phyloP scores from a whole-genome alignment of 1,140 invertebrate species.

The Caenorhabditis tropicalis region DNA sequence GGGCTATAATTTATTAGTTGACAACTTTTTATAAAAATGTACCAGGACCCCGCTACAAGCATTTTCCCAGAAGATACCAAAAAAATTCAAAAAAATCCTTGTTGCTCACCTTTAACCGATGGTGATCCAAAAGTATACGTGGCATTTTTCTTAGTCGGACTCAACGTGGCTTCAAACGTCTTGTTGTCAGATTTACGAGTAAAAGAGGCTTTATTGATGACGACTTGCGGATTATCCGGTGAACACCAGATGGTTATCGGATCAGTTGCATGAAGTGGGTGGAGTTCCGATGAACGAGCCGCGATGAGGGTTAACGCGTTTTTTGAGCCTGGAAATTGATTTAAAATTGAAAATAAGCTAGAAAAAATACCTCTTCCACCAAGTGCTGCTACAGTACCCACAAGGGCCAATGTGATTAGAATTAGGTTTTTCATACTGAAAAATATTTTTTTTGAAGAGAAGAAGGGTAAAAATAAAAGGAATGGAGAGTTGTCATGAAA shows the following conservation, averaged over 20 bases:
- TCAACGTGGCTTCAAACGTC: neutral
- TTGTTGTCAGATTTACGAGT: neutral
- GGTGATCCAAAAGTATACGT: conserved; percentile 27
- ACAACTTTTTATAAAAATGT: too few relatives aligned
- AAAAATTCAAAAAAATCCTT: too few relatives aligned
- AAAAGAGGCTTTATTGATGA: neutral
- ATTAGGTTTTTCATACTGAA: conserved; percentile 38
- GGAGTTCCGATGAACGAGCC: neutral
- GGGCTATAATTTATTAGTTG: too few relatives aligned
- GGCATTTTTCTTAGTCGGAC: conserved; percentile 44
- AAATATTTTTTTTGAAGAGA: neutral
- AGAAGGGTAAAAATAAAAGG: too few relatives aligned
- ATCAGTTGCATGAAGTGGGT: conserved; percentile 17
- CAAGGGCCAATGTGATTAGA: neutral
- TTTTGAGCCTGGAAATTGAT: neutral
- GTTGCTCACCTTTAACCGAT: conserved; percentile 14
- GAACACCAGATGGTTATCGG: conserved; percentile 44
- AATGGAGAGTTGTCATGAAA: too few relatives aligned
- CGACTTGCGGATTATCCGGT: conserved; percentile 38
- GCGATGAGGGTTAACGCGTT: neutral
- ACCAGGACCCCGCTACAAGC: too few relatives aligned
- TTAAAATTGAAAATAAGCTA: neutral
- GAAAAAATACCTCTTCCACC: neutral
- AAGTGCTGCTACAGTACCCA: neutral
- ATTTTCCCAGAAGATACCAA: too few relatives aligned